Conservation (phyloP, 2,888 invertebrate genomes). For the Eucriotettix oculatus region DNA sequence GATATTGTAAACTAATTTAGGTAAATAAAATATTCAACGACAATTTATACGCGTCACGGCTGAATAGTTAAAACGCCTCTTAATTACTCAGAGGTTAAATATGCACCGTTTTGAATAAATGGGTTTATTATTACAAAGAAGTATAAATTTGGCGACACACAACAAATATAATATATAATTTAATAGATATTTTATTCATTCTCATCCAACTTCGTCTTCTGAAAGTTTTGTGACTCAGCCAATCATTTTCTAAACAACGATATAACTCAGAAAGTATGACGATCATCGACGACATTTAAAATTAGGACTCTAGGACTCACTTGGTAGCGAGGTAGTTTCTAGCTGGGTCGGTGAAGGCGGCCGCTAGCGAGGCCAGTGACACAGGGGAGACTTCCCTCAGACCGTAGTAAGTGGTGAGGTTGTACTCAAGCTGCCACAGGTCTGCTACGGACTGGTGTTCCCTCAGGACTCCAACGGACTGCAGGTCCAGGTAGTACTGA, state of each 20-base stretch:
- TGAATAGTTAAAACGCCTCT: too few species aligned
- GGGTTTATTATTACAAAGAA: too few species aligned
- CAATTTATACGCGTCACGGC: too few species aligned
- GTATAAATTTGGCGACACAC: too few species aligned
- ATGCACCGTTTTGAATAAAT: too few species aligned
- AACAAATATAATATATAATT: too few species aligned
- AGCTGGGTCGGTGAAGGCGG: background rate
- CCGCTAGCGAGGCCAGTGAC: background rate
- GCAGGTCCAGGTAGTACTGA: constrained; percentile 73
- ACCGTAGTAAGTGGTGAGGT: constrained; percentile 53
- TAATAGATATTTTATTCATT: too few species aligned
- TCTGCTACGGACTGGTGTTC: constrained; percentile 22
- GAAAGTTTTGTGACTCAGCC: too few species aligned
- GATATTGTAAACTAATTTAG: too few species aligned
- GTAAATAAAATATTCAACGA: too few species aligned
- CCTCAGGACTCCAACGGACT: constrained; percentile 26
- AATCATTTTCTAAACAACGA: background rate
- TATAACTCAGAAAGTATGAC: background rate
- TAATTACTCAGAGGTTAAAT: too few species aligned
- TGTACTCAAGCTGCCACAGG: constrained; percentile 73
- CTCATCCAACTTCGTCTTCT: too few species aligned
- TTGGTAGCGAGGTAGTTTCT: background rate
- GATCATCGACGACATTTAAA: background rate
- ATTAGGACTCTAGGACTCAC: background rate
- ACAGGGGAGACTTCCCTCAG: constrained; percentile 42